Conservation (phyloP, 2,113 vertebrate genomes). For the Drymodes brunneopygia region DNA sequence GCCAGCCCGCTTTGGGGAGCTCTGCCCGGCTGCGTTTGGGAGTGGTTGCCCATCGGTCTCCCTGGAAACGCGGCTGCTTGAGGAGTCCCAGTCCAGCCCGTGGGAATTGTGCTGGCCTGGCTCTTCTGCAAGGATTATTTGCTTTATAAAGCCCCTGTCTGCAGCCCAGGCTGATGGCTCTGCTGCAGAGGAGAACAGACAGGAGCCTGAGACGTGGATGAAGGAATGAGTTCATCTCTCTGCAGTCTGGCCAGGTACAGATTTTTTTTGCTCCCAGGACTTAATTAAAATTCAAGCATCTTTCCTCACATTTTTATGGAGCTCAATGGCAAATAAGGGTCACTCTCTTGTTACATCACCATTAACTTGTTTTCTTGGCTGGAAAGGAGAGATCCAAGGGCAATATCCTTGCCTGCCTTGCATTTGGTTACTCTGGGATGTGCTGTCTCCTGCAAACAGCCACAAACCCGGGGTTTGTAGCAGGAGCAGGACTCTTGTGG, state of each 20-base stretch:
- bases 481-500: not conserved
- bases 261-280: not conserved
- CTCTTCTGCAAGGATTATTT: not conserved
- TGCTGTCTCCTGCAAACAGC: not conserved
- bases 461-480: not conserved
- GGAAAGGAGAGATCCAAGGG: not conserved
- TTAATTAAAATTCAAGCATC: slow-evolving; percentile 3
- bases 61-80: not conserved
- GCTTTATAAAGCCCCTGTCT: not conserved
- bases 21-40: not conserved
- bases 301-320: slow-evolving; percentile 11
- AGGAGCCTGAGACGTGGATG: not conserved
- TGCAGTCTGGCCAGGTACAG: not conserved
- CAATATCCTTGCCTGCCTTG: not conserved
- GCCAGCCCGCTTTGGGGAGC: fast-evolving
- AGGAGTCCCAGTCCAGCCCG: not conserved
- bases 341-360: not conserved
- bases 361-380: not conserved
- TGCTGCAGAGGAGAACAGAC: slow-evolving; percentile 29
- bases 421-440: not conserved
- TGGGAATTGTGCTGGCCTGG: not conserved
- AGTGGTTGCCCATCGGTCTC: not conserved
- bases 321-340: not conserved
- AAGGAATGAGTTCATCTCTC: slow-evolving; percentile 1
- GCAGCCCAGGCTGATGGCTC: not conserved